Evolutionary conservation across 2,113 vertebrate genomes (phyloP), one percentile per base, ranked within the genome.

Genomic region (Serilophus lunatus): DNA sequence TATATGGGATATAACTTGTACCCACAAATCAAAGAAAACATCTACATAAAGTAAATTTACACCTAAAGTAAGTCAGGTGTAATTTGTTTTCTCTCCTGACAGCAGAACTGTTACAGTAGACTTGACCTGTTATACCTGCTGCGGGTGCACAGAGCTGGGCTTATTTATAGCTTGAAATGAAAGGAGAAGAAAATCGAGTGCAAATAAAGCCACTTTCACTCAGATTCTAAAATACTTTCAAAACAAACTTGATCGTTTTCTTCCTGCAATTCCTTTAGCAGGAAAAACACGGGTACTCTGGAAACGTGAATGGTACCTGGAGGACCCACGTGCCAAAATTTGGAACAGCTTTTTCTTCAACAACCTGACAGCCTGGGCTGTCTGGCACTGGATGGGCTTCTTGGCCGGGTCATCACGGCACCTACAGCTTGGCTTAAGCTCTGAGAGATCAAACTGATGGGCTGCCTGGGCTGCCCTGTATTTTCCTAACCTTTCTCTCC

Each of bases 61-160:
- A 0, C 23, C 65, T 29, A 0, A 3, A n/a, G 45, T 4, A 16
- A 35, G 7, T 1, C 7, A 35, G 49, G 44, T 9, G 35, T 17
- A 9, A 4, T 33, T 63, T 54, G 56, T 24, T 40, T 59, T 15
- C 57, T 36, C 22, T 40, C 7, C 75, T 6, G 14, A 19, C 2
- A 31, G 60, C n/a, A 85, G 42, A 31, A 12, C 3, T 13, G 2
- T 2, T 31, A 15, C 18, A 29, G 28, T 0, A 51, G 19, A 7
- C 10, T 9, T 15, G 77, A 17, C 19, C 60, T 36, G 33, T 15
- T 12, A 1, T 0, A 15, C 0, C 28, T 31, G 36, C 2, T 50
- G 7, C 0, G 9, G 35, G 6, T 18, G 49, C 6, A 10, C 2
- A 10, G 5, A 24, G 22, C 78, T 54, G 33, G 25, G 36, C 45